These are phyloP conservation scores for Spermophilus dauricus DNA, from an alignment of 2,113 vertebrate species.

Conservation along the genomic window DNA sequence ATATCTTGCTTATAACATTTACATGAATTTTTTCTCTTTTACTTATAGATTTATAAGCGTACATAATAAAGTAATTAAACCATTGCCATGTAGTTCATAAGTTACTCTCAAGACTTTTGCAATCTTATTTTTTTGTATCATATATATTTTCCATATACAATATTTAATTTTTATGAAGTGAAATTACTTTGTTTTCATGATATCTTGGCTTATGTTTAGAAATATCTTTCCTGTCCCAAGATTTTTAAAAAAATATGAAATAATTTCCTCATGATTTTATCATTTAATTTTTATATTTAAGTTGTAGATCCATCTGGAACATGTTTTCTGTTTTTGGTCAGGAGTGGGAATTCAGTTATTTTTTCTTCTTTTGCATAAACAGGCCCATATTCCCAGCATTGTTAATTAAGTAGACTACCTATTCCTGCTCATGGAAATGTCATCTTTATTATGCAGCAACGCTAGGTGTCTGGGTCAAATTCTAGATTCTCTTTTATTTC, in stretches of 20 bases:
- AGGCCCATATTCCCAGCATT: not conserved
- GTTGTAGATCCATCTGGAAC: not conserved
- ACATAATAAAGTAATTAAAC: not conserved
- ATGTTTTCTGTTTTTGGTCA: not conserved
- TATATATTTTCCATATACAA: slow-evolving; percentile 1
- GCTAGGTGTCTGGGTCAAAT: not conserved
- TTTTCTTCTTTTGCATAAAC: not conserved
- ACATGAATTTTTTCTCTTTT: not conserved
- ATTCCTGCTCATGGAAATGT: not conserved
- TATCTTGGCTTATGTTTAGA: not conserved
- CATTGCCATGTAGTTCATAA: not conserved
- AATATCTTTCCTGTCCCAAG: not conserved
- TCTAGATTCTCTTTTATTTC: not conserved
- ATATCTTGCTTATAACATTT: not conserved
- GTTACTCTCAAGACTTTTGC: not conserved
- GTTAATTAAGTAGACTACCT: not conserved
- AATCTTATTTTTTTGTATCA: slow-evolving; percentile 16
- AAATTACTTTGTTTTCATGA: not conserved
- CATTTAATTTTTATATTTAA: slow-evolving; percentile 19
- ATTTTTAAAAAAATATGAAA: slow-evolving; percentile 28
- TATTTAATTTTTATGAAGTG: slow-evolving; percentile 22
- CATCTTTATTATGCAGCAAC: not conserved
- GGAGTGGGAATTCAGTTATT: not conserved
- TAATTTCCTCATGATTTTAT: not conserved
- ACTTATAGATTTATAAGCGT: not conserved